Conservation (phyloP, 2,113 vertebrate species). For the Heterotilapia buettikoferi region DNA sequence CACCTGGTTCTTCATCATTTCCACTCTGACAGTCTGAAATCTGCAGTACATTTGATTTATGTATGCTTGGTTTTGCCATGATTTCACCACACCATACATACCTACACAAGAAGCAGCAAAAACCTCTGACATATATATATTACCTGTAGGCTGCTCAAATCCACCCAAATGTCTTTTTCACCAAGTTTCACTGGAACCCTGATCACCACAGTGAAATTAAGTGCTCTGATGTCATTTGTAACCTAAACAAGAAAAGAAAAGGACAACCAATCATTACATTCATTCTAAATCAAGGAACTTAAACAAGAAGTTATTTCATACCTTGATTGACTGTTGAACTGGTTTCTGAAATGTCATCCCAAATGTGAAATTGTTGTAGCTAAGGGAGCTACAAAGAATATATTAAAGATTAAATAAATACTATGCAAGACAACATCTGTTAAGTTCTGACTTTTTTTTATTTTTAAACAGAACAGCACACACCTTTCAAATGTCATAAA, state of each 20-base stretch:
- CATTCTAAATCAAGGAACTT: background rate
- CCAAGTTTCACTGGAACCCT: constrained; percentile 71
- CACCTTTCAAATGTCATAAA: constrained; percentile 65
- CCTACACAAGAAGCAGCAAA: background rate
- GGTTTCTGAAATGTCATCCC: constrained; percentile 56
- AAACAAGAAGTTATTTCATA: constrained; percentile 24
- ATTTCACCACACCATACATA: background rate
- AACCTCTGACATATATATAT: background rate
- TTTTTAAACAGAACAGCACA: background rate
- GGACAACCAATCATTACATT: background rate
- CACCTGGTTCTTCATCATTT: background rate
- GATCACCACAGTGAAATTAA: constrained; percentile 66
- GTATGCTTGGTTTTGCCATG: background rate
- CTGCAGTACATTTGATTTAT: constrained; percentile 36
- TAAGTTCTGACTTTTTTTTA: background rate
- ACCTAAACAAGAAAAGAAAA: constrained; percentile 52
- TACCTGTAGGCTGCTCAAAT: constrained; percentile 37
- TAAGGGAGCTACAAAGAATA: constrained; percentile 63
- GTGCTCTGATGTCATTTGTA: constrained; percentile 58
- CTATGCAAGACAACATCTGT: background rate
- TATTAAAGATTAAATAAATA: background rate
- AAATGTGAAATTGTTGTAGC: constrained; percentile 72
- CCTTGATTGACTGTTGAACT: constrained; percentile 61
- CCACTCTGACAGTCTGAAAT: constrained; percentile 48
- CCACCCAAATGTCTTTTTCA: constrained; percentile 64